Conservation (phyloP, 2,888 invertebrate species). For the Eupeodes latifasciatus region DNA sequence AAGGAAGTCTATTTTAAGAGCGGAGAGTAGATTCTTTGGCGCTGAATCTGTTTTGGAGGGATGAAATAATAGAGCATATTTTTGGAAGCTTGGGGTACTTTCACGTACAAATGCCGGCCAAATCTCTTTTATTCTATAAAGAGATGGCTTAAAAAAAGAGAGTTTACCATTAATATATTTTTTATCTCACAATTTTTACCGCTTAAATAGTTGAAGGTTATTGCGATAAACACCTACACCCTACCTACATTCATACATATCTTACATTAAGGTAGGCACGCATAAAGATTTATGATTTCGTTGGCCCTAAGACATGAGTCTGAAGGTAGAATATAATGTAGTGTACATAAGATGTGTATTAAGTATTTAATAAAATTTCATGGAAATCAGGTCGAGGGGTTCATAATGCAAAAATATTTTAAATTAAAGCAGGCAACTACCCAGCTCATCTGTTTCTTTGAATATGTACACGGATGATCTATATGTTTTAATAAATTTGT, state of each 20-base stretch:
- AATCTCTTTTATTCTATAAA: background rate
- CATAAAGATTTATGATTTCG: slow-evolving; percentile 59
- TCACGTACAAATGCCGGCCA: background rate
- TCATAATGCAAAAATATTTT: background rate
- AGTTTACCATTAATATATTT: background rate
- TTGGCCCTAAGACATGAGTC: slow-evolving; percentile 48
- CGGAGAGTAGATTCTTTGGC: background rate
- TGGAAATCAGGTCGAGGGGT: slow-evolving; percentile 36
- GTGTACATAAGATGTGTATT: background rate
- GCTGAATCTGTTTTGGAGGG: slow-evolving; percentile 23
- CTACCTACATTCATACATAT: slow-evolving; percentile 1
- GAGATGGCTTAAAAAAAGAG: background rate
- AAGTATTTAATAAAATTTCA: slow-evolving; percentile 14
- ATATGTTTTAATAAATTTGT: background rate
- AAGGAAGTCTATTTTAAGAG: background rate
- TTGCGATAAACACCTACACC: slow-evolving; percentile 50
- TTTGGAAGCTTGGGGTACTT: slow-evolving; percentile 1
- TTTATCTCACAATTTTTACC: background rate
- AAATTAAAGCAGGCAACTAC: background rate
- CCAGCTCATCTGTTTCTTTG: background rate
- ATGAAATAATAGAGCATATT: background rate
- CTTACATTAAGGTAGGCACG: slow-evolving; percentile 68
- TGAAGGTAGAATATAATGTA: background rate
- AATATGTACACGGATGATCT: background rate
- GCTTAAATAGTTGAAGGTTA: slow-evolving; percentile 48